These are phyloP conservation scores for Solenodon paradoxus DNA, from an alignment of 2,113 vertebrate genomes.

Conservation along the genomic window DNA sequence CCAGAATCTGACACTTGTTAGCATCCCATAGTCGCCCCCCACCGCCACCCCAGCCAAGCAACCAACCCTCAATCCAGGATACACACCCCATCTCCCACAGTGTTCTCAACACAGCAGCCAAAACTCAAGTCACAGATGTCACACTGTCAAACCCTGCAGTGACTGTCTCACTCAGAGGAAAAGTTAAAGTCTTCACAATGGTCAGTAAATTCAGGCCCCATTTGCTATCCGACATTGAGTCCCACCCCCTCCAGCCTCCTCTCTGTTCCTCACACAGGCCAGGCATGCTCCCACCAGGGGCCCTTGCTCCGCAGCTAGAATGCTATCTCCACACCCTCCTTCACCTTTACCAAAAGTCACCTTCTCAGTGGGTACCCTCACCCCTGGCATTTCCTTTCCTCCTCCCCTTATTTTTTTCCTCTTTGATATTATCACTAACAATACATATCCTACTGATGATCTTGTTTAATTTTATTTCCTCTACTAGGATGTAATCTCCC, in stretches of 20 bases:
- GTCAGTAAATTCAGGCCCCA: background rate
- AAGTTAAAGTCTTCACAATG: background rate
- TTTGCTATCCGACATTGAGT: background rate
- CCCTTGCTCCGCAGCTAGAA: background rate
- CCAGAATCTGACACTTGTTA: background rate
- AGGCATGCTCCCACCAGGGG: background rate
- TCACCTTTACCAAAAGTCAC: background rate
- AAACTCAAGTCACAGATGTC: background rate
- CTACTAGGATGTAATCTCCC: background rate
- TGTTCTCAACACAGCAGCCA: background rate
- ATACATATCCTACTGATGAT: background rate
- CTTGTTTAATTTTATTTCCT: background rate
- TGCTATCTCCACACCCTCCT: rapidly evolving
- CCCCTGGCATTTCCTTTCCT: background rate
- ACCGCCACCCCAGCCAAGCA: background rate
- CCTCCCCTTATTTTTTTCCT: background rate
- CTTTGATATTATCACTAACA: background rate
- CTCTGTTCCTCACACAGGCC: background rate
- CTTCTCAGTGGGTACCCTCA: background rate
- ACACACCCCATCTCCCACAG: background rate
- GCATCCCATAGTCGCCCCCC: too few relatives aligned
- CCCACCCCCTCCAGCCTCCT: background rate
- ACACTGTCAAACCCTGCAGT: background rate
- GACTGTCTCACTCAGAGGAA: background rate
- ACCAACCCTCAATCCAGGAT: background rate